A percentile compares a stretch with the other conserved stretches of the same genome.
Evolutionary conservation across 2,888 invertebrate genomes (phyloP).

Genomic region (Stenodema calcarata): DNA sequence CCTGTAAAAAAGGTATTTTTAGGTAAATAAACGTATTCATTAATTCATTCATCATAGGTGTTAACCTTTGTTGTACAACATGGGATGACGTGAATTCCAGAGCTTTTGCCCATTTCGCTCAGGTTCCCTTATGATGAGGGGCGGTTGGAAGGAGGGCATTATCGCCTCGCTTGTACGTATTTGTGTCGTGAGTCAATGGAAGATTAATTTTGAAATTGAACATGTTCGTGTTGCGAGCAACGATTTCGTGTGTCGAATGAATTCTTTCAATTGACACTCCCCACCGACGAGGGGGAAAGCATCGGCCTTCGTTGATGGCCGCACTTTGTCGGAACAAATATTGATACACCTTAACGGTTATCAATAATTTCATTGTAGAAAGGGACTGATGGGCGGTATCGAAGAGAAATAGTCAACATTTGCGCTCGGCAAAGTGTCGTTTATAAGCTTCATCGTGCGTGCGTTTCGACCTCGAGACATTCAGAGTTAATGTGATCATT

Average conservation of each 20-base stretch:
- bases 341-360: constrained; percentile 14
- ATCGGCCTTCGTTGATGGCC: constrained; percentile 15
- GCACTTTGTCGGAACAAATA: constrained; percentile 31
- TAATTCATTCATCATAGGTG: too few relatives aligned
- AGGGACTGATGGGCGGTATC: too few relatives aligned
- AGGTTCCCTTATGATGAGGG: neutral
- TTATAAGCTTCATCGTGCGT: constrained; percentile 28
- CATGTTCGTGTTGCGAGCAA: neutral
- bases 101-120: neutral
- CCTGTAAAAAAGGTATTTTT: too few relatives aligned
- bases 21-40: too few relatives aligned
- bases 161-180: neutral
- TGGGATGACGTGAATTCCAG: too few relatives aligned
- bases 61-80: too few relatives aligned
- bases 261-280: neutral
- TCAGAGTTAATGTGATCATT: constrained; percentile 3
- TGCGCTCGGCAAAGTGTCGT: constrained; percentile 4
- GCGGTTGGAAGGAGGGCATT: neutral
- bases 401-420: neutral
- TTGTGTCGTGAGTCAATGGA: neutral
- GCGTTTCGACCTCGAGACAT: neutral
- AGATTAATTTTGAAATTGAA: neutral
- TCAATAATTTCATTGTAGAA: constrained; percentile 9
- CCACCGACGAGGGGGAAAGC: neutral
- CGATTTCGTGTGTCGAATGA: constrained; percentile 5